phyloP scores from a whole-genome alignment of 53 echinoderm and acorn worm genomes.

The Henricia sp. region DNA sequence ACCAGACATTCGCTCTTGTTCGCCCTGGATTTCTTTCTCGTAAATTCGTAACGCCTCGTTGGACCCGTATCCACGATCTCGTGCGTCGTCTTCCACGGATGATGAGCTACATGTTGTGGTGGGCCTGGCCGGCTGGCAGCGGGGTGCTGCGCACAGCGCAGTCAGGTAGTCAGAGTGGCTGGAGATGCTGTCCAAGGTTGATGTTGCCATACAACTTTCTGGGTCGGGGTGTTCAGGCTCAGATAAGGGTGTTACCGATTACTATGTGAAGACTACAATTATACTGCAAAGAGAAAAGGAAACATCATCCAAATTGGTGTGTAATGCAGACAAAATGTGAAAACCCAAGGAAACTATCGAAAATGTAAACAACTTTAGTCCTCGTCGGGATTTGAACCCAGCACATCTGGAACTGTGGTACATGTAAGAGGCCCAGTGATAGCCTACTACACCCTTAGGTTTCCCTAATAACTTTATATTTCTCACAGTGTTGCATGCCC shows the following conservation, averaged over 20 bases:
- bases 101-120: constrained; percentile 64
- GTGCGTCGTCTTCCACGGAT: constrained; percentile 55
- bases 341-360: too few relatives aligned
- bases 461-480: too few relatives aligned
- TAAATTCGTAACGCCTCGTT: constrained; percentile 61
- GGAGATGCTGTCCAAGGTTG: constrained; percentile 26
- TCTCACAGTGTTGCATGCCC: too few relatives aligned
- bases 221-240: not conserved
- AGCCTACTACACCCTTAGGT: too few relatives aligned
- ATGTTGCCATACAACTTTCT: constrained; percentile 48
- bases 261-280: too few relatives aligned
- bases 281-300: too few relatives aligned
- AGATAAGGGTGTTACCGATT: not conserved
- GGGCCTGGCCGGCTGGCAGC: constrained; percentile 14
- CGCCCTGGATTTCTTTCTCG: constrained; percentile 48
- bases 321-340: too few relatives aligned
- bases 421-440: too few relatives aligned
- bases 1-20: constrained; percentile 27
- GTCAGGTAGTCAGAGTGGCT: constrained; percentile 37
- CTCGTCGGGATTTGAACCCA: too few relatives aligned
- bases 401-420: too few relatives aligned
- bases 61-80: constrained; percentile 65
- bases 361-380: too few relatives aligned
- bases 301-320: too few relatives aligned
- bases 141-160: not conserved